A percentile compares a stretch with the other conserved stretches of the same genome.
Evolutionary conservation across 2,113 vertebrate species (phyloP).

Genomic region (Salvelinus alpinus): DNA sequence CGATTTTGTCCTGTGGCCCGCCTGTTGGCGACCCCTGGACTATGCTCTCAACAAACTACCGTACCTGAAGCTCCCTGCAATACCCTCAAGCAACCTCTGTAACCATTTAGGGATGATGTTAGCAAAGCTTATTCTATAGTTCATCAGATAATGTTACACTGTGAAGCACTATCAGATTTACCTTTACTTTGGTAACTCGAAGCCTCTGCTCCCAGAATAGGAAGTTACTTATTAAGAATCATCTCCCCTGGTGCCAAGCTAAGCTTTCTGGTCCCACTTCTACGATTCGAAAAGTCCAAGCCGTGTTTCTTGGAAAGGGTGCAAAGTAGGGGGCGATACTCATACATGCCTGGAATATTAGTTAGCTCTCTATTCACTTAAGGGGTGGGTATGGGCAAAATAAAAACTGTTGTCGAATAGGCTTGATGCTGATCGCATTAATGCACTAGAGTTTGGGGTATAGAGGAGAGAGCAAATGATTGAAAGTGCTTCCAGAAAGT

Average conservation of each 20-base stretch:
- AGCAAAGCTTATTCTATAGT: not conserved
- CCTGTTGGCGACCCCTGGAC: too few relatives aligned
- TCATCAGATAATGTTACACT: not conserved
- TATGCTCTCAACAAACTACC: too few relatives aligned
- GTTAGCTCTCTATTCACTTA: slow-evolving; percentile 86
- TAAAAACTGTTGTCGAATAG: slow-evolving; percentile 74
- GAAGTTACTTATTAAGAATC: slow-evolving; percentile 96
- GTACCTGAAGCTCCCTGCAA: not conserved
- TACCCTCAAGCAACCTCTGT: not conserved
- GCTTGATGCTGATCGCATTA: slow-evolving; percentile 83
- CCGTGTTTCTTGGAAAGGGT: slow-evolving; percentile 52
- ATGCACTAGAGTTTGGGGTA: slow-evolving; percentile 84
- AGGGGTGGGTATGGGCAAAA: slow-evolving; percentile 7
- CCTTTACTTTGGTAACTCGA: slow-evolving; percentile 53
- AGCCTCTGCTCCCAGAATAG: slow-evolving; percentile 83
- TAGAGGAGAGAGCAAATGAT: slow-evolving; percentile 86
- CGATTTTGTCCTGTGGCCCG: too few relatives aligned
- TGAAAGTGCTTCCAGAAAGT: slow-evolving; percentile 89
- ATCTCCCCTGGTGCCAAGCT: slow-evolving; percentile 86
- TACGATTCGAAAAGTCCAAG: slow-evolving; percentile 81
- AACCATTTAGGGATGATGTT: not conserved
- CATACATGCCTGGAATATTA: slow-evolving; percentile 91
- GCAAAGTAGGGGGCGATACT: slow-evolving; percentile 22
- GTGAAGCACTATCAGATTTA: not conserved
- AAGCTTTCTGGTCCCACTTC: slow-evolving; percentile 83